Conservation (phyloP, 1,140 invertebrate genomes). For the Magallana ariakensis region DNA sequence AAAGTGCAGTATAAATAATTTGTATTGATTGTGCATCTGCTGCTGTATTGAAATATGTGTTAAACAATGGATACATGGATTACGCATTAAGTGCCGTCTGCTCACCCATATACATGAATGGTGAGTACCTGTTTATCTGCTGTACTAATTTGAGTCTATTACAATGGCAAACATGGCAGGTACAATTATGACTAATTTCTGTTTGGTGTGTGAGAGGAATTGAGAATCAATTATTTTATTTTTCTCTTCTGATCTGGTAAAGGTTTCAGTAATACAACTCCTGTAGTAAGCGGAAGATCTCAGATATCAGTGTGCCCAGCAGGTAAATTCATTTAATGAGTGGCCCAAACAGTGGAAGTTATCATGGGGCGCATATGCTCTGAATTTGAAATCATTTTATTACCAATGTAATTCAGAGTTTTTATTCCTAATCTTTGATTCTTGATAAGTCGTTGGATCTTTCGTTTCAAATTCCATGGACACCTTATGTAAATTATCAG, state of each 20-base stretch:
- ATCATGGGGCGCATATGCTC: not conserved
- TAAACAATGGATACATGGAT: slow-evolving; percentile 28
- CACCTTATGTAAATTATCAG: not conserved
- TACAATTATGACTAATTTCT: slow-evolving; percentile 16
- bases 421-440: not conserved
- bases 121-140: slow-evolving; percentile 17
- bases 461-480: slow-evolving; percentile 18
- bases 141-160: slow-evolving; percentile 2
- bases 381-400: not conserved
- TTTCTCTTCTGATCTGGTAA: not conserved
- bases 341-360: not conserved
- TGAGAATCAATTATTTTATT: slow-evolving; percentile 1
- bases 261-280: not conserved
- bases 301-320: not conserved
- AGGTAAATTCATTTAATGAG: slow-evolving; percentile 24
- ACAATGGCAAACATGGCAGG: slow-evolving; percentile 17
- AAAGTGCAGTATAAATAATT: slow-evolving; percentile 23
- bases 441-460: not conserved
- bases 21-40: slow-evolving; percentile 17
- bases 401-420: not conserved
- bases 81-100: slow-evolving; percentile 31
- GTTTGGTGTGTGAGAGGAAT: not conserved
- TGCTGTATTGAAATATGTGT: not conserved
- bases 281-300: not conserved
- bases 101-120: slow-evolving; percentile 22